Base-by-base conservation (phyloP, 1,140 invertebrate genomes). In the Wiebesia pumilae region DNA sequence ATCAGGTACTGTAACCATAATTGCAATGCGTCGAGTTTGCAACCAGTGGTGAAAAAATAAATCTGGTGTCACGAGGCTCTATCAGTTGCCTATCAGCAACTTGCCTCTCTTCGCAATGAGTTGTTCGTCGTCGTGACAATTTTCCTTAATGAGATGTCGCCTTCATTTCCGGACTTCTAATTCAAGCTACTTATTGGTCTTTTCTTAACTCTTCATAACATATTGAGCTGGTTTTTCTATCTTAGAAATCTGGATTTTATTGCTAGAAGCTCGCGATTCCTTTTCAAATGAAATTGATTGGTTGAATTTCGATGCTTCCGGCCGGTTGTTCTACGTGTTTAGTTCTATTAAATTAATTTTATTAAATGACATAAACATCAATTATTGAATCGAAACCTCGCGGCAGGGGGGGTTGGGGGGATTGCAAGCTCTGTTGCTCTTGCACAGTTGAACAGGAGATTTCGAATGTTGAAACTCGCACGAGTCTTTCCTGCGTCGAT, bases 131-230 rank as follows among this genome's bases (percentile, higher is more conserved):
- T 40, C 4, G 58, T 14, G 24, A n/a, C 77, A 79, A n/a, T 47
- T 78, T 78, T 80, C 51, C 33, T 62, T 80, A 81, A 81, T 67
- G 79, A 81, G 58, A 81, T 58, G 33, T 67, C 79, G 79, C 58
- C 79, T 65, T 67, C 14, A 19, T 58, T 81, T 81, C 79, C 79
- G 35, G 79, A 27, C 79, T 81, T 81, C 38, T 40, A 67, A 67
- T 81, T 67, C 79, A 43, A 40, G 30, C 4, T 81, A 81, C 51
- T 65, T 81, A 80, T 43, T 81, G 27, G 24, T 43, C n/a, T 67
- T 81, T 81, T 81, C n/a, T 43, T 16, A 58, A 21, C 78, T 65
- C n/a, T 80, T 40, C 30, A 30, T 54, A 54, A 51, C 47, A 33
- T 27, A 35, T 33, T 33, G 35, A 62, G 43, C 51, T 80, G 51